These are phyloP conservation scores for Eospalax fontanierii DNA, from an alignment of 2,797 vertebrate species.

Conservation along the genomic window DNA sequence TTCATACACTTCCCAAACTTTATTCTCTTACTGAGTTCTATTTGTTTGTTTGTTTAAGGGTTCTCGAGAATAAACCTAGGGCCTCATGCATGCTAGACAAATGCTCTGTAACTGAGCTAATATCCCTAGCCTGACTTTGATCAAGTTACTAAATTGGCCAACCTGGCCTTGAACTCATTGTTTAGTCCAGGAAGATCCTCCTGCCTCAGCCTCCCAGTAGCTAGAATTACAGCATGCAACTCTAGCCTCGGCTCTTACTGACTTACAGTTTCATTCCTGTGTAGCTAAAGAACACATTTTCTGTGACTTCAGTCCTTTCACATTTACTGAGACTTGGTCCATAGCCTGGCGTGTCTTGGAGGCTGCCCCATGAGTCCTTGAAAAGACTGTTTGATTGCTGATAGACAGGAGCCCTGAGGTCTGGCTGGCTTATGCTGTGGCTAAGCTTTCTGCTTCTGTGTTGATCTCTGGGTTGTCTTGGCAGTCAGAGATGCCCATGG, in stretches of 20 bases:
- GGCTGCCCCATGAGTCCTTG: fast-evolving
- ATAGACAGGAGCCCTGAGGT: fast-evolving
- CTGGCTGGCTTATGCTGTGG: fast-evolving
- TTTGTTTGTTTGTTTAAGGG: no score
- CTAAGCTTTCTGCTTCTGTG: not conserved
- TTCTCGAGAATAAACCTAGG: not conserved
- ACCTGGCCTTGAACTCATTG: not conserved
- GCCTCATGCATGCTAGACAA: not conserved
- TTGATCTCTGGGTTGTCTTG: fast-evolving
- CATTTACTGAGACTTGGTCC: fast-evolving
- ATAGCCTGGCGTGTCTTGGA: fast-evolving
- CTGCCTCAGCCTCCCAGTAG: not conserved
- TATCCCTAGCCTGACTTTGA: not conserved
- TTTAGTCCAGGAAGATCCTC: not conserved
- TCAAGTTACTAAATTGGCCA: not conserved
- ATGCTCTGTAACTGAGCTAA: not conserved
- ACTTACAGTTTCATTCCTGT: not conserved
- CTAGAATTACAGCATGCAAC: no score
- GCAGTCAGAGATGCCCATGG: fast-evolving
- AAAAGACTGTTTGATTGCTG: not conserved
- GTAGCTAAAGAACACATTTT: not conserved
- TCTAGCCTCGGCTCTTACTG: no score
- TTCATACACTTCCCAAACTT: not conserved
- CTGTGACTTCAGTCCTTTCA: fast-evolving
- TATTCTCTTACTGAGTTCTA: not conserved